Evolutionary conservation across 2,888 invertebrate genomes (phyloP).

Genomic region (Melanargia galathea): DNA sequence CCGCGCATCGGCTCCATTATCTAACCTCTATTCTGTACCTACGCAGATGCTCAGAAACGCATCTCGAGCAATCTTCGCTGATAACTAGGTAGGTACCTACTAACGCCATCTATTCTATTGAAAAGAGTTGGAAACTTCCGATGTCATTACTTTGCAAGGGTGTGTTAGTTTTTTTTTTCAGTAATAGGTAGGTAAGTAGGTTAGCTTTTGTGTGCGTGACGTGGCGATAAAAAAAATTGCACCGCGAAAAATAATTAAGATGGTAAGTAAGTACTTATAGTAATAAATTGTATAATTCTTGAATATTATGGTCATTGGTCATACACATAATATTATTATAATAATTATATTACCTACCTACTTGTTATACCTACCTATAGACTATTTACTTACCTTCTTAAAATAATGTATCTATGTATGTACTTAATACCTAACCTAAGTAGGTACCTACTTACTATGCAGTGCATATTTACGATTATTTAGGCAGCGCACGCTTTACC

Average conservation of each 20-base stretch:
- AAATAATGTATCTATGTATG: too few relatives aligned
- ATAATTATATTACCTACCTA: too few relatives aligned
- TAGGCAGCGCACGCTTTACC: slow-evolving; percentile 7
- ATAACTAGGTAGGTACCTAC: too few relatives aligned
- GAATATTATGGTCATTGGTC: too few relatives aligned
- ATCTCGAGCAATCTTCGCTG: slow-evolving; percentile 45
- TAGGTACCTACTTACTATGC: too few relatives aligned
- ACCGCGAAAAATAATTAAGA: too few relatives aligned
- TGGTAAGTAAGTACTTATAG: too few relatives aligned
- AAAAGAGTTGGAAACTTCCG: background rate
- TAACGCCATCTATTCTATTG: slow-evolving; percentile 45
- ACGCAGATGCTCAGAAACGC: slow-evolving; percentile 64
- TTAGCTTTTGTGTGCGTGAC: slow-evolving; percentile 50
- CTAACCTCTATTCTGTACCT: slow-evolving; percentile 59
- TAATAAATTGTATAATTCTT: too few relatives aligned
- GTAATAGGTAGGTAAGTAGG: background rate
- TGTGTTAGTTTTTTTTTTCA: slow-evolving; percentile 21
- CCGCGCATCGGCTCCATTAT: slow-evolving; percentile 67
- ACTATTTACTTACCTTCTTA: too few relatives aligned
- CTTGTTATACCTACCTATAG: too few relatives aligned
- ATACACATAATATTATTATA: too few relatives aligned
- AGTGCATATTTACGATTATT: slow-evolving; percentile 15
- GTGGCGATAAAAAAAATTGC: slow-evolving; percentile 53
- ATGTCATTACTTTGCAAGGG: slow-evolving; percentile 8
- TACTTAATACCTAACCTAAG: too few relatives aligned